Conservation (phyloP, 2,797 vertebrate genomes). For the Fratercula arctica region DNA sequence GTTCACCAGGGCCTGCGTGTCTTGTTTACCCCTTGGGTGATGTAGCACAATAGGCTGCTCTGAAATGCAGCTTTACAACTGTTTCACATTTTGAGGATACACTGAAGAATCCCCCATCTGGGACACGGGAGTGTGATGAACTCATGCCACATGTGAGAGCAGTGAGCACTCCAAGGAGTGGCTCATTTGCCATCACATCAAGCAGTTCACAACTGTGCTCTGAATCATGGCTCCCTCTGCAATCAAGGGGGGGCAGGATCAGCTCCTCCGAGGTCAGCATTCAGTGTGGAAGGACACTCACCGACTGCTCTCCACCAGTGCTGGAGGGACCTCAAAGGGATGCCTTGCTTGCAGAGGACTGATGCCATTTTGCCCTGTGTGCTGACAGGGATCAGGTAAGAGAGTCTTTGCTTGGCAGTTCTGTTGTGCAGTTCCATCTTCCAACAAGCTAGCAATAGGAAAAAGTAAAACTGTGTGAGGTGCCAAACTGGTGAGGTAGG, state of each 20-base stretch:
- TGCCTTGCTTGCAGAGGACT: not conserved
- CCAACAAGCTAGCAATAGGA: not conserved
- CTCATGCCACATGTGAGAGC: not conserved
- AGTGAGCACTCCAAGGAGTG: not conserved
- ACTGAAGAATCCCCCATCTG: not conserved
- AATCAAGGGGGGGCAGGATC: not conserved
- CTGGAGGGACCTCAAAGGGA: not conserved
- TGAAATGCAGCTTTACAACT: not conserved
- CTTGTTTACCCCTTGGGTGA: not conserved
- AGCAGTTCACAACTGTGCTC: not conserved
- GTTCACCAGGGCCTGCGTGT: not conserved
- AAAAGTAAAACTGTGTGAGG: not conserved
- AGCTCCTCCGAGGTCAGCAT: not conserved
- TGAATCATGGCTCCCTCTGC: not conserved
- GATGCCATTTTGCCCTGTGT: not conserved
- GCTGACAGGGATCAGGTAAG: not conserved
- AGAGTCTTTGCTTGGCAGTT: not conserved
- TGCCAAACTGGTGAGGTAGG: not conserved
- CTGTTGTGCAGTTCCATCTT: not conserved
- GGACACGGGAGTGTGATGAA: rapidly evolving
- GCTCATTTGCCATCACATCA: not conserved
- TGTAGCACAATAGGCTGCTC: not conserved
- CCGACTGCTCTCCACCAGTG: rapidly evolving
- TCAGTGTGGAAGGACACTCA: not conserved
- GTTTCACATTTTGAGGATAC: not conserved